Conservation (phyloP, 2,113 vertebrate genomes). For the Sinocyclocheilus anshuiensis region DNA sequence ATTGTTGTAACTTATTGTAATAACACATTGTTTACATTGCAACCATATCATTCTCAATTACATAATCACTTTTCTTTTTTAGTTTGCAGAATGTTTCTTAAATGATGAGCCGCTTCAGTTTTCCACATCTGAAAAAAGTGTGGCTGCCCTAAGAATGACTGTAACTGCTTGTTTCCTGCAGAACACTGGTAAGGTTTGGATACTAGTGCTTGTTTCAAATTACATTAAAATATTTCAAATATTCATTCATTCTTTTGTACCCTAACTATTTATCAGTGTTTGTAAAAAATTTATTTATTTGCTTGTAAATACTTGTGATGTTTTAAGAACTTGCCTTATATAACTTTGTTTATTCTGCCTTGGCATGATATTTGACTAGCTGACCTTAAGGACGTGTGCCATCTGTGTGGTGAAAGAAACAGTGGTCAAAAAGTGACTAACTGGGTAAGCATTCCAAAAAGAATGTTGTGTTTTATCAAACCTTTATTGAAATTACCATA, state of each 20-base stretch:
- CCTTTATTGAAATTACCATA: not conserved
- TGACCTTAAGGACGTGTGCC: not conserved
- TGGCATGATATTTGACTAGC: not conserved
- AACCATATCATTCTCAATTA: not conserved
- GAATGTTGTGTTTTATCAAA: not conserved
- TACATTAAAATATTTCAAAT: not conserved
- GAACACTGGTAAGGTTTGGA: not conserved
- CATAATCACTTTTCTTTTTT: not conserved
- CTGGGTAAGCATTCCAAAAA: not conserved
- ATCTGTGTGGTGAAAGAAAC: not conserved
- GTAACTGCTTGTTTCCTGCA: not conserved
- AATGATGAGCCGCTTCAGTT: not conserved
- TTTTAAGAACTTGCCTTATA: not conserved
- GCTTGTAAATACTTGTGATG: not conserved
- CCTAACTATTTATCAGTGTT: not conserved
- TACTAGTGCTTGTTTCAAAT: too few species aligned
- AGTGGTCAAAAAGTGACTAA: not conserved
- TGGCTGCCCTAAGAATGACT: not conserved
- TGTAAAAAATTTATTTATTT: not conserved
- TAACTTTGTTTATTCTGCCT: not conserved
- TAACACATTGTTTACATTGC: too few species aligned
- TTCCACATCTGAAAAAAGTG: not conserved
- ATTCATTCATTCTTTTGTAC: not conserved
- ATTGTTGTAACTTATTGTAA: too few species aligned
- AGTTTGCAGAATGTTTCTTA: constrained; percentile 3